Evolutionary conservation across 2,113 vertebrate species (phyloP).

Genomic region (Pseudopipra pipra): DNA sequence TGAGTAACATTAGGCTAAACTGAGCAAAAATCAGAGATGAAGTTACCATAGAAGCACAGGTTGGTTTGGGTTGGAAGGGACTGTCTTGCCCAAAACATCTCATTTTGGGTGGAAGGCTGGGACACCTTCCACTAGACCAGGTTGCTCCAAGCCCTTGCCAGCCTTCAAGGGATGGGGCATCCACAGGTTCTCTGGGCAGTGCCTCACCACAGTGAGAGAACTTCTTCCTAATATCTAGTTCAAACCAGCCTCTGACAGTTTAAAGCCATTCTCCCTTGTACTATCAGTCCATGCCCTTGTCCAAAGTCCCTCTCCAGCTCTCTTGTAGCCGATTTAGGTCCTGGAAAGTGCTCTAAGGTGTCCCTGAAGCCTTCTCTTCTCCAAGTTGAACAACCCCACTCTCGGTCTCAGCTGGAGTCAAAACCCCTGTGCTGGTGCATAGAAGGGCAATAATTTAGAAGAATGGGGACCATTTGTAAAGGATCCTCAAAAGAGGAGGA

Average conservation of each 20-base stretch:
- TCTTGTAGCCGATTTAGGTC: not conserved
- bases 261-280: not conserved
- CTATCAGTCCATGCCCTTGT: not conserved
- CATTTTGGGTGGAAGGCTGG: too few relatives aligned
- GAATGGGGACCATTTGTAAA: not conserved
- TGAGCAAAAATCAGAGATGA: not conserved
- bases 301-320: not conserved
- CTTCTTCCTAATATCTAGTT: not conserved
- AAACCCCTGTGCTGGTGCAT: not conserved
- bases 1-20: not conserved
- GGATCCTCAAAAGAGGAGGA: not conserved
- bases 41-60: too few relatives aligned
- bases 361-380: not conserved
- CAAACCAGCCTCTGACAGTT: not conserved
- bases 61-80: not conserved
- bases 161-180: not conserved
- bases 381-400: fast-evolving
- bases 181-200: not conserved
- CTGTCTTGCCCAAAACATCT: not conserved
- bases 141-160: not conserved
- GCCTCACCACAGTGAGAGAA: not conserved
- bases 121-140: not conserved
- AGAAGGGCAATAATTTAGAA: not conserved
- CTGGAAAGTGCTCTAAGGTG: not conserved
- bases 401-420: not conserved